Conservation (phyloP, 2,888 invertebrate genomes). For the Maniola hyperantus region DNA sequence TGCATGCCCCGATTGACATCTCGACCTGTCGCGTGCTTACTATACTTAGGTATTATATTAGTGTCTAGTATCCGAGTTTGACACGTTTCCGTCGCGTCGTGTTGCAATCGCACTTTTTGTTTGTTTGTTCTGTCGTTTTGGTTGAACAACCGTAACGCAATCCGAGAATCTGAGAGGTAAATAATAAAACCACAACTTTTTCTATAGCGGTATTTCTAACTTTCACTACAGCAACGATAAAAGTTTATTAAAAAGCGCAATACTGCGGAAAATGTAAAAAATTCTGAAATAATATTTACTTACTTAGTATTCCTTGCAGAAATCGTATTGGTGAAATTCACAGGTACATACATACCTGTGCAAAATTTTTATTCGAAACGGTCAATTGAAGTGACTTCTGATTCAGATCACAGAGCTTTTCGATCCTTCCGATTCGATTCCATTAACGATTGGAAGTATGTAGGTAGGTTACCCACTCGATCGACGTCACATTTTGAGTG, state of each 20-base stretch:
- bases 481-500: constrained; percentile 10
- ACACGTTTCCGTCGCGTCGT: too few relatives aligned
- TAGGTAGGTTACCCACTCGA: constrained; percentile 10
- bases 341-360: constrained; percentile 9
- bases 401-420: constrained; percentile 32
- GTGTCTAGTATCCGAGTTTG: too few relatives aligned
- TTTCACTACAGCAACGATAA: constrained; percentile 9
- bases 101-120: too few relatives aligned
- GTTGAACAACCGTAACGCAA: too few relatives aligned
- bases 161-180: too few relatives aligned
- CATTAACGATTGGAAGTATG: constrained; percentile 27
- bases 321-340: not conserved
- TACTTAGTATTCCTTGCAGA: constrained; percentile 2
- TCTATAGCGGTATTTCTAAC: constrained; percentile 3
- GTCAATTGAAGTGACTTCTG: constrained; percentile 26
- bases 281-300: not conserved
- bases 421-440: constrained; percentile 28
- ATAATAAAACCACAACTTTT: not conserved
- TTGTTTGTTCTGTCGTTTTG: too few relatives aligned
- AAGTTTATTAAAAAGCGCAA: not conserved
- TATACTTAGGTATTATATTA: too few relatives aligned
- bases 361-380: constrained; percentile 25
- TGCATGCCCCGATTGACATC: too few relatives aligned
- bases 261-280: not conserved
- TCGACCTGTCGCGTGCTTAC: too few relatives aligned